A percentile compares a stretch with the other conserved stretches of the same genome.
phyloP scores from a whole-genome alignment of 2,888 invertebrate species.

The Panorpa germanica region DNA sequence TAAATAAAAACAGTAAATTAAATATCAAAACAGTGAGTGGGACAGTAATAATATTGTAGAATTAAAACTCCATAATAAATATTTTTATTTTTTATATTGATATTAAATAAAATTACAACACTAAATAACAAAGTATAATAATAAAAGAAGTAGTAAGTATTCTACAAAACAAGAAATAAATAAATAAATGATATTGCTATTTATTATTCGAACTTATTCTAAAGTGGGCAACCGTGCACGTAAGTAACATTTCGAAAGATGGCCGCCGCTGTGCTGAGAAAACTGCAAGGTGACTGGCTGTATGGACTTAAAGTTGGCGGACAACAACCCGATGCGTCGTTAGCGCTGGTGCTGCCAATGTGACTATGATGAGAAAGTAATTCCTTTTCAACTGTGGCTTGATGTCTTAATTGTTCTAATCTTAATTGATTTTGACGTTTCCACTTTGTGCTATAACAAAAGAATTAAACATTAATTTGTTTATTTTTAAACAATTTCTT shows the following conservation, averaged over 20 bases:
- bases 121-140: too few species aligned
- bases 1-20: too few species aligned
- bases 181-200: too few species aligned
- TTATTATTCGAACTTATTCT: conserved; percentile 19
- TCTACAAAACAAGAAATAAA: too few species aligned
- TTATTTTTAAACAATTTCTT: not conserved
- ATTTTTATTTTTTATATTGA: too few species aligned
- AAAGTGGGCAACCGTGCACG: conserved; percentile 51
- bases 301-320: conserved; percentile 21
- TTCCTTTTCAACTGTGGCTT: conserved; percentile 60
- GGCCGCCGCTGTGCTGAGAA: conserved; percentile 49
- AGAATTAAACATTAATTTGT: conserved; percentile 2
- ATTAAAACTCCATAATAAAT: too few species aligned
- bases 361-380: conserved; percentile 20
- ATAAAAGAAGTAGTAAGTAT: too few species aligned
- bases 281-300: conserved; percentile 31
- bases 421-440: conserved; percentile 77
- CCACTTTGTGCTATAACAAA: conserved; percentile 56
- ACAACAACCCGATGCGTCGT: too few species aligned
- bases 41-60: too few species aligned
- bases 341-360: too few species aligned
- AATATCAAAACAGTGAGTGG: too few species aligned
- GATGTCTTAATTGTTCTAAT: conserved; percentile 68
- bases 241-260: conserved; percentile 56
- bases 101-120: too few species aligned